phyloP scores from a whole-genome alignment of 2,888 invertebrate species.

The Callyntrura guangdongensis region DNA sequence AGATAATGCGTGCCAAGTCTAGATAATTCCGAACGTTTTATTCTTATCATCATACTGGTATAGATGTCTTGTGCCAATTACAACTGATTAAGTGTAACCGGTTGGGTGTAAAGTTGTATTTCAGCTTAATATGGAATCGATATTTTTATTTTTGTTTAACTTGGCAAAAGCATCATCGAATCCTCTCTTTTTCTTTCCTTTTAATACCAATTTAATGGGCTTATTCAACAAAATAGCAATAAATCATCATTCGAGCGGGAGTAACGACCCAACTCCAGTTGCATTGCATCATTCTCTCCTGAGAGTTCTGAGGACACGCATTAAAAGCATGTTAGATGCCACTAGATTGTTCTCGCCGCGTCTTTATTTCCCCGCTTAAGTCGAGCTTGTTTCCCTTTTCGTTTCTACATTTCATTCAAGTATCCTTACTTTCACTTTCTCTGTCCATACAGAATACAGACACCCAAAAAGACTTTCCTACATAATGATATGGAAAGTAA shows the following conservation, averaged over 20 bases:
- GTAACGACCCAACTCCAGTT: slow-evolving; percentile 56
- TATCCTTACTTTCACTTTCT: slow-evolving; percentile 18
- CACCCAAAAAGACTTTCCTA: too few relatives aligned
- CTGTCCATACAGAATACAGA: too few relatives aligned
- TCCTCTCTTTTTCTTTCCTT: slow-evolving; percentile 23
- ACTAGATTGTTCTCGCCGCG: slow-evolving; percentile 49
- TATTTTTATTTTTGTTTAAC: slow-evolving; percentile 12
- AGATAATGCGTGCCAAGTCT: too few relatives aligned
- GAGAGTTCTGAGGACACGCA: slow-evolving; percentile 35
- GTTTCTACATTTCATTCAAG: slow-evolving; percentile 22
- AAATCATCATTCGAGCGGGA: slow-evolving; percentile 76
- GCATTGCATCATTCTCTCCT: slow-evolving; percentile 34
- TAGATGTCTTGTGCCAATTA: slow-evolving; percentile 63
- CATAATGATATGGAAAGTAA: too few relatives aligned
- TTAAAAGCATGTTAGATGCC: slow-evolving; percentile 47
- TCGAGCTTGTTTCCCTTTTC: slow-evolving; percentile 45
- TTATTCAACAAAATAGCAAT: slow-evolving; percentile 70
- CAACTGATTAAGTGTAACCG: slow-evolving; percentile 60
- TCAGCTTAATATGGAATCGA: slow-evolving; percentile 15
- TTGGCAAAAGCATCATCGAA: slow-evolving; percentile 51
- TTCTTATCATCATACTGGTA: slow-evolving; percentile 14
- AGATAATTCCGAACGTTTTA: not conserved
- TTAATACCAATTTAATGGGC: slow-evolving; percentile 71
- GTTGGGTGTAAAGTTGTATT: slow-evolving; percentile 10
- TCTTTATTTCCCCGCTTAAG: slow-evolving; percentile 16